A percentile compares a stretch with the other conserved stretches of the same genome.
Conservation (phyloP, 2,888 invertebrate genomes). For the Campopleginae sp. region DNA sequence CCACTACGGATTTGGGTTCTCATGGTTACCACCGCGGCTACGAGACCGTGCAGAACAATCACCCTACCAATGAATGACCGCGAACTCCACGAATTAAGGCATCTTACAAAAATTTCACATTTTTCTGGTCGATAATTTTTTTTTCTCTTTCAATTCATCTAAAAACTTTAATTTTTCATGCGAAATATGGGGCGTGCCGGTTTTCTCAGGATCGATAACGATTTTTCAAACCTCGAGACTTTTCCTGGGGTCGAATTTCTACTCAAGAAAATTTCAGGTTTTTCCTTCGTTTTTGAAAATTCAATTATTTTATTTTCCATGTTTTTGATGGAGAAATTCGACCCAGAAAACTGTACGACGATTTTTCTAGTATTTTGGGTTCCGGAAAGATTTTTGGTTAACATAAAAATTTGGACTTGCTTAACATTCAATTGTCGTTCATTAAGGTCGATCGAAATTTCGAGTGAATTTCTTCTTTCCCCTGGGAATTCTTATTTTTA, state of each 20-base stretch:
- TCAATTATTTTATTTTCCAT: too few species aligned
- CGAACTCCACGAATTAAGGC: background rate
- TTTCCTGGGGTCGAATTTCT: background rate
- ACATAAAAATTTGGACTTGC: background rate
- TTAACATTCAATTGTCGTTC: background rate
- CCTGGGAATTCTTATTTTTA: background rate
- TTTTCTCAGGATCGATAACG: background rate
- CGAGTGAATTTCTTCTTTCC: background rate
- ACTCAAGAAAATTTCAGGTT: too few species aligned
- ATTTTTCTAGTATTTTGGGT: background rate
- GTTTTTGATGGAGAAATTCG: too few species aligned
- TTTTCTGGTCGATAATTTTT: background rate
- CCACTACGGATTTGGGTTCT: conserved; percentile 41
- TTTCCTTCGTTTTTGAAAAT: too few species aligned
- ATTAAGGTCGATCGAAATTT: background rate
- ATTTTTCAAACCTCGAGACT: background rate
- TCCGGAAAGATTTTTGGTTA: background rate
- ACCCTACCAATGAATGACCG: conserved; percentile 35
- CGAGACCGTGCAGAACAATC: conserved; percentile 27
- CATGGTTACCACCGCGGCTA: conserved; percentile 58
- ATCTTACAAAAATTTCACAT: conserved; percentile 1
- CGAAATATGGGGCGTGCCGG: background rate
- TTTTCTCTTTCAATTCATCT: background rate
- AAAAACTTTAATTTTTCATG: background rate
- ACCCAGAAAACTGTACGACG: background rate